phyloP scores from a whole-genome alignment of 2,113 vertebrate genomes.

The Irena cyanogastra region DNA sequence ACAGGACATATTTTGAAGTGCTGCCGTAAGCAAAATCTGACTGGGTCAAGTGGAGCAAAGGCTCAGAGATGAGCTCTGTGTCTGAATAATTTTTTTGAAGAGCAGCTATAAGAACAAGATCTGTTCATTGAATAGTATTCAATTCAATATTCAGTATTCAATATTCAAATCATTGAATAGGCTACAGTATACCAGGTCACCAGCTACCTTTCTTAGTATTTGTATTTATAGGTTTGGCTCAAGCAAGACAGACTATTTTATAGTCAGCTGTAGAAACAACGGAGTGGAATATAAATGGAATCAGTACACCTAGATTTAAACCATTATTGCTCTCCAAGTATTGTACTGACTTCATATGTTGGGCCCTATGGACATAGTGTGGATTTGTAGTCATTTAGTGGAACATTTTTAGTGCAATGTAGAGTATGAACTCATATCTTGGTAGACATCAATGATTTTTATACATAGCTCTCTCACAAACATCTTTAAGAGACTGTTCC shows the following conservation, averaged over 20 bases:
- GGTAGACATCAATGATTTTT: background rate
- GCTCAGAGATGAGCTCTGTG: background rate
- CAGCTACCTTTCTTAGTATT: background rate
- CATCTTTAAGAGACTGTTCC: background rate
- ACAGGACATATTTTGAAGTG: background rate
- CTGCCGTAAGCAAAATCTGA: background rate
- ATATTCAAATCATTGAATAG: too few species aligned
- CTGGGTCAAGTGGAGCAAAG: background rate
- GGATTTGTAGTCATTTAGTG: background rate
- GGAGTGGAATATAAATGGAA: background rate
- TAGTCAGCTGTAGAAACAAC: slow-evolving; percentile 35
- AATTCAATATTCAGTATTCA: too few species aligned
- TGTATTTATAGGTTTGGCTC: background rate
- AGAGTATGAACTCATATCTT: background rate
- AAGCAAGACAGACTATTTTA: background rate
- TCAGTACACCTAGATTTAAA: background rate
- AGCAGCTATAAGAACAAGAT: background rate
- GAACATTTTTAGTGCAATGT: background rate
- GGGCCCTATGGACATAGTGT: background rate
- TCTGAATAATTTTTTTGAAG: background rate
- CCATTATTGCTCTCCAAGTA: background rate
- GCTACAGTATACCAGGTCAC: background rate
- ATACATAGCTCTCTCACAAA: background rate
- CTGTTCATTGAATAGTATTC: background rate
- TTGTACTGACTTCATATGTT: background rate